Evolutionary conservation across 2,888 invertebrate species (phyloP), one percentile per base, ranked within the genome.

Genomic region (Xestoiulus laeticollis): DNA sequence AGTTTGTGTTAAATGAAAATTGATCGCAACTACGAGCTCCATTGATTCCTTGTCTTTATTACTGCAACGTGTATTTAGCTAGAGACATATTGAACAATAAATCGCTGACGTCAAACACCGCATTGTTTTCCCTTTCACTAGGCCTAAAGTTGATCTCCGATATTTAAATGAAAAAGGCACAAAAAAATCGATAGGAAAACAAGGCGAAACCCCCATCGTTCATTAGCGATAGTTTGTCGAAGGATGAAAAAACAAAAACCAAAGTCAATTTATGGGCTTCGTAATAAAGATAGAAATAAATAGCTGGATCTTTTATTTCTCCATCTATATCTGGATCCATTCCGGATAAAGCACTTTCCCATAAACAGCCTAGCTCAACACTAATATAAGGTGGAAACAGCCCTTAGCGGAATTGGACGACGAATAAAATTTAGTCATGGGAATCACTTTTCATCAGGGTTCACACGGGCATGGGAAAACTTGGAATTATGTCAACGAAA

Each of bases 231-330:
- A 68, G 68, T 68, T 68, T 68, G 68, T 68, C 26, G 68, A 68
- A 68, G 68, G 68, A 1, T 68, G 12, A 68, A 68, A 68, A 68
- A 68, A 59, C 5, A 59, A 68, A 68, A 68, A 68, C 68, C 68
- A 68, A 68, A 68, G 68, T 68, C 68, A 68, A 26, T 68, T 68
- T 68, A 68, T 68, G 68, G 68, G 22, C 68, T 68, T 68, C 26
- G 68, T 68, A 68, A 68, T 68, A 68, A 68, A 68, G 68, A 68
- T 68, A 68, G 68, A 68, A 68, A 68, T 68, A 68, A 68, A 68
- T 68, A 68, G 59, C 59, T 59, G 1, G n/a, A n/a, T 19, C 22
- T 19, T 22, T 10, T 26, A 26, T 19, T 19, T 68, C 26, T 1
- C 68, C 10, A 8, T 26, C 5, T 22, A 26, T 68, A 26, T 68